Conservation (phyloP, 2,888 invertebrate species). For the Ophion costatus region DNA sequence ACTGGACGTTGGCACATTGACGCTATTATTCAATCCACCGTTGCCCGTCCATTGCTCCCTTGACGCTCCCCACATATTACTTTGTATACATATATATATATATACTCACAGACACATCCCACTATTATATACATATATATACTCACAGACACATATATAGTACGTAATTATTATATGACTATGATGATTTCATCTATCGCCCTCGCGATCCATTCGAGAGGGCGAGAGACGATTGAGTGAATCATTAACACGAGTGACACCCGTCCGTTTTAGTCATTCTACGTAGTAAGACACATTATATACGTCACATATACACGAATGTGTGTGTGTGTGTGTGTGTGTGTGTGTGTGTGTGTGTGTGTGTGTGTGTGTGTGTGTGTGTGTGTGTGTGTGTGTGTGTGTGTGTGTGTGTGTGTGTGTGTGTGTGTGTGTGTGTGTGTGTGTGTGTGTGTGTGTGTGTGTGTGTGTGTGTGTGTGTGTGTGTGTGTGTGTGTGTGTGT, state of each 20-base stretch:
- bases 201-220: conserved; percentile 57
- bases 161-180: conserved; percentile 38
- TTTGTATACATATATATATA: conserved; percentile 21
- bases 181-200: conserved; percentile 59
- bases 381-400: no score
- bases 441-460: no score
- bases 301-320: background rate
- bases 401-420: background rate
- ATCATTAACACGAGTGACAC: conserved; percentile 62
- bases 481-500: background rate
- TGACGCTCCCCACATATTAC: background rate
- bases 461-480: background rate
- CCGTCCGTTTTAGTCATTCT: conserved; percentile 8
- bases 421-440: background rate
- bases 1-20: conserved; percentile 68
- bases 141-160: background rate
- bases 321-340: background rate
- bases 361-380: no score
- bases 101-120: no score
- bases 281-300: background rate
- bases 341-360: background rate
- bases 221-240: conserved; percentile 50
- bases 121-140: conserved; percentile 7
- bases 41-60: conserved; percentile 62
- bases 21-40: conserved; percentile 68